phyloP scores from a whole-genome alignment of 2,797 vertebrate genomes.

The Dromococcyx pavoninus region DNA sequence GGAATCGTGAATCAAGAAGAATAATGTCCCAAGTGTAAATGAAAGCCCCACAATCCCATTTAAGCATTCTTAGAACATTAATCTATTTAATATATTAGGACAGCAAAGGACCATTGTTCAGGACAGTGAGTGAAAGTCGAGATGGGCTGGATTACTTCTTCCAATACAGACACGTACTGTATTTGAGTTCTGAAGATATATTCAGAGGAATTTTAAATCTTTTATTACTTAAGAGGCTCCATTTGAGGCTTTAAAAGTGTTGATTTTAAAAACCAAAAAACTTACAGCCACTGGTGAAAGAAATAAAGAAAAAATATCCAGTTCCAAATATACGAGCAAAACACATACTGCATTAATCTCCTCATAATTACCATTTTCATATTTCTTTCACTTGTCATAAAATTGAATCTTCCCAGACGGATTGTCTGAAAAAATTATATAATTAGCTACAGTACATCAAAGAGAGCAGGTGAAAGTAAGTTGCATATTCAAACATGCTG shows the following conservation, averaged over 20 bases:
- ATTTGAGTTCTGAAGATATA: not conserved
- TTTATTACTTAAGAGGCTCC: not conserved
- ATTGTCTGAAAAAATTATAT: conserved; percentile 9
- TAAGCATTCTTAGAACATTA: conserved; percentile 47
- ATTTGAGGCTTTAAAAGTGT: not conserved
- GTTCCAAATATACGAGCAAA: not conserved
- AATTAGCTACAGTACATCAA: not conserved
- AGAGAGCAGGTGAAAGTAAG: conserved; percentile 9
- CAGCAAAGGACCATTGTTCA: conserved; percentile 6
- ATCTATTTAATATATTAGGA: conserved; percentile 47
- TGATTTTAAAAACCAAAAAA: not conserved
- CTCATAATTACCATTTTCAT: conserved; percentile 1
- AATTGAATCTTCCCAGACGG: conserved; percentile 8
- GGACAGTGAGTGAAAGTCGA: conserved; percentile 11
- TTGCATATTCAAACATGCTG: not conserved
- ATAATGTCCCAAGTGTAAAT: not conserved
- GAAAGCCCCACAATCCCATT: conserved; percentile 19
- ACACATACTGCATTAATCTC: not conserved
- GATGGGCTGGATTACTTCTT: not conserved
- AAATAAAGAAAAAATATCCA: not conserved
- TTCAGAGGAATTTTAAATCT: not conserved
- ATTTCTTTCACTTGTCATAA: conserved; percentile 28
- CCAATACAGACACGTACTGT: not conserved
- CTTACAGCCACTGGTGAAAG: not conserved
- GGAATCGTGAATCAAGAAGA: conserved; percentile 31